Conservation (phyloP, 2,797 vertebrate genomes). For the Notolepis coatsorum region DNA sequence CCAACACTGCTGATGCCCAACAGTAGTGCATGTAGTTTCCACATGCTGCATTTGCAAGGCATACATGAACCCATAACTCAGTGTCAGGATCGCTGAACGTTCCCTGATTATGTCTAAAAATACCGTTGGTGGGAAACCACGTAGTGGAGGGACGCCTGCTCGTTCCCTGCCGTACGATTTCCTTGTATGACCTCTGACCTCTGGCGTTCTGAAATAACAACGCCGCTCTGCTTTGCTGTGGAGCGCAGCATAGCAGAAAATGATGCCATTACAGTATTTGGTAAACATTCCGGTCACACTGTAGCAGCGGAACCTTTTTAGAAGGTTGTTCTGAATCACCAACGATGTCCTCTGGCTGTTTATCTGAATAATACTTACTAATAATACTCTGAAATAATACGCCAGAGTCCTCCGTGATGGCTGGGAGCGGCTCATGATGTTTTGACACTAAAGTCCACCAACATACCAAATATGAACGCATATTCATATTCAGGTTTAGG, state of each 20-base stretch:
- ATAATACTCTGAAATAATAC: slow-evolving; percentile 33
- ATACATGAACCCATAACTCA: background rate
- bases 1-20: no score
- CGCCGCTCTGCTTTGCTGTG: slow-evolving; percentile 80
- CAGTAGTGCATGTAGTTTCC: no score
- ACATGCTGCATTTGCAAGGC: no score
- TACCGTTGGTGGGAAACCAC: slow-evolving; percentile 78
- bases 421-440: slow-evolving; percentile 39
- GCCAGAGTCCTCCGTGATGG: slow-evolving; percentile 16
- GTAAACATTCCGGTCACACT: slow-evolving; percentile 81
- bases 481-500: no score
- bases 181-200: slow-evolving; percentile 61
- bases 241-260: slow-evolving; percentile 82
- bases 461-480: slow-evolving; percentile 42
- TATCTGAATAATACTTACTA: slow-evolving; percentile 53
- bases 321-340: slow-evolving; percentile 57
- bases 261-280: slow-evolving; percentile 71
- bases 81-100: slow-evolving; percentile 17
- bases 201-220: slow-evolving; percentile 72
- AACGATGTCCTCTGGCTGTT: slow-evolving; percentile 51
- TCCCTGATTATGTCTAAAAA: slow-evolving; percentile 68
- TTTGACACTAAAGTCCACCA: slow-evolving; percentile 28
- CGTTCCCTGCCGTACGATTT: slow-evolving; percentile 32
- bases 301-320: slow-evolving; percentile 25
- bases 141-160: slow-evolving; percentile 47